Base-by-base conservation (phyloP, 2,888 invertebrate species). In the Margaritifera margaritifera region DNA sequence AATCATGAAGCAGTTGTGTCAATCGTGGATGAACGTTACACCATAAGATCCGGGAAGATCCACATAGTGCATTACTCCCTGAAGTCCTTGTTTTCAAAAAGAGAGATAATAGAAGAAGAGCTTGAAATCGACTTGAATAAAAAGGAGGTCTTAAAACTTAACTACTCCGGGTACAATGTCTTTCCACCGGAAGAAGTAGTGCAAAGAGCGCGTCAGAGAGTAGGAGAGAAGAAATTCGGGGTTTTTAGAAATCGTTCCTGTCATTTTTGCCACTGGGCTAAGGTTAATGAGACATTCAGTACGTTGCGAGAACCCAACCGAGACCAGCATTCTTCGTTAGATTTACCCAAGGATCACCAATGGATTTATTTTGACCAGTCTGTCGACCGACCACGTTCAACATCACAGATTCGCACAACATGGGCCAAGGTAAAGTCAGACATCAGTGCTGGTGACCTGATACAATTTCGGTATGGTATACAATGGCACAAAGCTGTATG, bases 231-330 rank as follows among this genome's bases (percentile, higher is more conserved):
- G 6, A 73, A 73, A 51, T 73, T 62, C 51, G 62, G 67, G 5
- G 6, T 70, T 1, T 25, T 60, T 31, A 62, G 67, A 8, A 67
- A 70, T 52, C 69, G 73, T n/a, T 68, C 69, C 6, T 60, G 67
- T 20, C 69, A 73, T 62, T 73, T 73, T 50, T 73, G 73, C 31
- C 68, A 73, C 51, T 73, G 73, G 73, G 73, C 69, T 22, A 73
- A 69, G 52, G 42, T 73, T 20, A 60, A 63, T 42, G 53, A 63
- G 54, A 57, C 15, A 57, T 31, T 18, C 53, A 50, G 4, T 54
- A 31, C 6, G 6, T 27, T 15, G 3, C 18, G 2, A 31, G 27
- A 15, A 22, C 6, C 25, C 4, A 50, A 22, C 15, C 53, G 53
- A 53, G 19, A 31, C 2, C 25, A n/a, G 3, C 42, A 51, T 19